Evolutionary conservation across 53 echinoderm and acorn worm species (phyloP), one percentile per base, ranked within the genome.

Genomic region (Echinometra lucunter): DNA sequence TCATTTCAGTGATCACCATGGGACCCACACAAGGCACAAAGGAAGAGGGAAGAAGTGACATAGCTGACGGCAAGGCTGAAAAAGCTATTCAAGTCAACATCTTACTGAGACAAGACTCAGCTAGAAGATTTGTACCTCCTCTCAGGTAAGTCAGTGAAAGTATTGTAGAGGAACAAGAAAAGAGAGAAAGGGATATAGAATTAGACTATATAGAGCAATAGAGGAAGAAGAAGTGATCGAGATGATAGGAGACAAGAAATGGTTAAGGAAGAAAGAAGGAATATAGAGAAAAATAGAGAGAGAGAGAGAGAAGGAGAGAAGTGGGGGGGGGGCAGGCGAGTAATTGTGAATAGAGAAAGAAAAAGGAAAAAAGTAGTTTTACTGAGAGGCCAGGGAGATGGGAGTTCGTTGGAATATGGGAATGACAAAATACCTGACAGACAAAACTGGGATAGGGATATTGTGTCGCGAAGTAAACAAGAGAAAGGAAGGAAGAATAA

Each of bases 31-130:
- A 21, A 11, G 78, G 35, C 19, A 78, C 38, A 21, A 38, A 78
- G 42, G 78, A 78, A 4, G 78, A 28, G 12, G 42, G 30, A 23
- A 18, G 53, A 28, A 56, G 55, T 19, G 12, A 40, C 40, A 15
- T 32, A 13, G 57, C 91, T 10, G 66, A 37, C 19, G 91, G 91
- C 23, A 58, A 2, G 6, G 66, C 63, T 4, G 74, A 92, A 13
- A 92, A 92, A 92, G 69, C 69, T 27, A 53, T 92, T 32, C 92
- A 92, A 70, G 92, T 92, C 55, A 92, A 92, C 47, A 92, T 92
- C 25, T 25, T 92, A 60, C 44, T 92, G 27, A 49, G 92, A 42
- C 92, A 92, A 60, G 92, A 92, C 32, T 92, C 92, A 45, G 72
- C 92, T 3, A 92, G 92, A 27, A 44, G 92, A 47, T 92, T 92